Percentiles rank a stretch among this genome's conserved stretches.
Conservation (phyloP, 1,140 invertebrate genomes). For the Himalopsyche phryganea region DNA sequence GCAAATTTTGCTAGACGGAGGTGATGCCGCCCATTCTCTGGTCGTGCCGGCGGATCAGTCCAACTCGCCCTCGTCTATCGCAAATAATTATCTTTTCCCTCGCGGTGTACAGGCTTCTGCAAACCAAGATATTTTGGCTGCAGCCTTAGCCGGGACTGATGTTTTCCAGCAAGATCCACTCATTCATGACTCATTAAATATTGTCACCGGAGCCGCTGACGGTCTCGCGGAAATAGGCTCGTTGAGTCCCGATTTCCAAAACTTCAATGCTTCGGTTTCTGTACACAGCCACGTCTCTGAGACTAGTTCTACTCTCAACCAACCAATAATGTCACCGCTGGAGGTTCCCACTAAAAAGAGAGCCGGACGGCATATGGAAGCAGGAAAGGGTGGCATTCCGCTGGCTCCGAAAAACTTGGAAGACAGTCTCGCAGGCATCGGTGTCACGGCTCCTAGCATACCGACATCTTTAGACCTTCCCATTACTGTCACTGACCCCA, state of each 20-base stretch:
- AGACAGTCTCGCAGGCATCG: conserved; percentile 55
- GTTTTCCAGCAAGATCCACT: conserved; percentile 62
- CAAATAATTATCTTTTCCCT: conserved; percentile 27
- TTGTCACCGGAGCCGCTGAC: conserved; percentile 21
- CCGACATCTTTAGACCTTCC: conserved; percentile 64
- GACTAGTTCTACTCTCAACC: conserved; percentile 69
- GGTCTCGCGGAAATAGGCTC: conserved; percentile 40
- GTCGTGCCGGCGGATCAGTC: conserved; percentile 24
- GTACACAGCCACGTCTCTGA: conserved; percentile 60
- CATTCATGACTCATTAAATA: conserved; percentile 36
- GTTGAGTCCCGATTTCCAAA: conserved; percentile 51
- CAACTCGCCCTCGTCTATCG: conserved; percentile 42
- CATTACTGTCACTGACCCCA: conserved; percentile 66
- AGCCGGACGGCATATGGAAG: conserved; percentile 39
- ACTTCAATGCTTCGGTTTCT: conserved; percentile 50
- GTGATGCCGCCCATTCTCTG: conserved; percentile 16
- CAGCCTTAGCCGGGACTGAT: conserved; percentile 71
- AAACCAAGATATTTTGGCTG: conserved; percentile 70
- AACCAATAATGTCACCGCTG: conserved; percentile 76
- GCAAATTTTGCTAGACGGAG: conserved; percentile 43
- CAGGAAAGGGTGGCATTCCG: conserved; percentile 36
- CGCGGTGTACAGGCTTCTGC: conserved; percentile 40
- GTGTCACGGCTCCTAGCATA: conserved; percentile 53
- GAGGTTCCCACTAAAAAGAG: conserved; percentile 63
- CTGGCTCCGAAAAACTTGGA: conserved; percentile 52